Conservation (phyloP, 2,888 invertebrate species). For the Cyrtodaria siliqua region DNA sequence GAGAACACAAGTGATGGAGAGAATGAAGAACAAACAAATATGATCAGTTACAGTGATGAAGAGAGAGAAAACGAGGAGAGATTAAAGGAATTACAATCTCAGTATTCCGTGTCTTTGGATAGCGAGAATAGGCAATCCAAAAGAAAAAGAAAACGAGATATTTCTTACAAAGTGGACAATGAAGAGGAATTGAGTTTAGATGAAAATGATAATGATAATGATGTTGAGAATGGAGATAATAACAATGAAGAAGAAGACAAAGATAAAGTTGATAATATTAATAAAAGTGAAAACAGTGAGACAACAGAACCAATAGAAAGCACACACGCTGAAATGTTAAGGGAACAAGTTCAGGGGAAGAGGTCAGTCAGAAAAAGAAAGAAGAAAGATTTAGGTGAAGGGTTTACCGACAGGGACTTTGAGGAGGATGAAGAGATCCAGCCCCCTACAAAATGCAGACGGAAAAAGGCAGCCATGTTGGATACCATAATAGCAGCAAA, state of each 20-base stretch:
- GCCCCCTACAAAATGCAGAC: conserved; percentile 11
- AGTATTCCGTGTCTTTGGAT: conserved; percentile 33
- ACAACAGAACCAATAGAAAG: neutral
- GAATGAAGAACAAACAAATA: conserved; percentile 26
- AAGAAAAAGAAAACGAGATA: conserved; percentile 34
- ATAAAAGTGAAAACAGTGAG: neutral
- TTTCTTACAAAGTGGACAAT: conserved; percentile 16
- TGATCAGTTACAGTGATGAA: conserved; percentile 55
- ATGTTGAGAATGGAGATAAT: conserved; percentile 24
- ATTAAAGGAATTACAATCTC: conserved; percentile 25
- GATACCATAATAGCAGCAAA: conserved; percentile 70
- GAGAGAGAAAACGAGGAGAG: conserved; percentile 58
- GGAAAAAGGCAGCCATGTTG: conserved; percentile 61
- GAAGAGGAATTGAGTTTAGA: conserved; percentile 25
- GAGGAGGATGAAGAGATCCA: conserved; percentile 15
- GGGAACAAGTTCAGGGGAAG: conserved; percentile 9
- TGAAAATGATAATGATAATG: conserved; percentile 34
- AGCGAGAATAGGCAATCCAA: conserved; percentile 22
- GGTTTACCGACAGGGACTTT: conserved; percentile 15
- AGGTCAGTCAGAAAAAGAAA: conserved; percentile 39
- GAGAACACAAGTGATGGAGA: conserved; percentile 53
- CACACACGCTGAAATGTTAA: no score
- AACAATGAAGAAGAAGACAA: conserved; percentile 32
- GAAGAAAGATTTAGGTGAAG: conserved; percentile 31
- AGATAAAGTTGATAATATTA: conserved; percentile 5